phyloP scores from a whole-genome alignment of 2,797 vertebrate species.

The Paguma larvata region DNA sequence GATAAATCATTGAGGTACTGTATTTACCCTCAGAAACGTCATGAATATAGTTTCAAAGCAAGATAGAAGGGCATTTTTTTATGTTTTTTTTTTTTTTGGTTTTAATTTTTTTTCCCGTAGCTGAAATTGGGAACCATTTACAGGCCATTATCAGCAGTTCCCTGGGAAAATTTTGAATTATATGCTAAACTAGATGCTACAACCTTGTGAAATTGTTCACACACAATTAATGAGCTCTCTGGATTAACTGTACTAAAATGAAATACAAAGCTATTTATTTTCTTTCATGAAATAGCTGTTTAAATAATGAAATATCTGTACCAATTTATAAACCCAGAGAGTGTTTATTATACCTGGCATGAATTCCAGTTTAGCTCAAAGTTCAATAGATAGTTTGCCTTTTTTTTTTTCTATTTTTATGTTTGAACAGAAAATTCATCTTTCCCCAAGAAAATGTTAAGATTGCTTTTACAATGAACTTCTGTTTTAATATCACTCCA shows the following conservation, averaged over 20 bases:
- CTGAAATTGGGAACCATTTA: neutral
- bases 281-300: conserved; percentile 9
- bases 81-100: neutral
- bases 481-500: neutral
- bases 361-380: conserved; percentile 53
- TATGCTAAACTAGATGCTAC: neutral
- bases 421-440: conserved; percentile 49
- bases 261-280: conserved; percentile 37
- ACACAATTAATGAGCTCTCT: neutral
- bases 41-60: conserved; percentile 1
- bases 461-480: conserved; percentile 16
- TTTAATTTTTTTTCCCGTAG: neutral
- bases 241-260: neutral
- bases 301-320: conserved; percentile 54
- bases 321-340: neutral
- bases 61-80: neutral
- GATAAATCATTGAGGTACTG: neutral
- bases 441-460: conserved; percentile 49
- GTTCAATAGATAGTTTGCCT: fast-evolving
- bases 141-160: conserved; percentile 15
- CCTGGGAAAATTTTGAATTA: neutral
- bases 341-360: neutral
- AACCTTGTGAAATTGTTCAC: neutral
- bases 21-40: neutral
- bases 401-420: neutral